Base-by-base conservation (phyloP, 2,113 vertebrate species). In the Eolophus roseicapilla region DNA sequence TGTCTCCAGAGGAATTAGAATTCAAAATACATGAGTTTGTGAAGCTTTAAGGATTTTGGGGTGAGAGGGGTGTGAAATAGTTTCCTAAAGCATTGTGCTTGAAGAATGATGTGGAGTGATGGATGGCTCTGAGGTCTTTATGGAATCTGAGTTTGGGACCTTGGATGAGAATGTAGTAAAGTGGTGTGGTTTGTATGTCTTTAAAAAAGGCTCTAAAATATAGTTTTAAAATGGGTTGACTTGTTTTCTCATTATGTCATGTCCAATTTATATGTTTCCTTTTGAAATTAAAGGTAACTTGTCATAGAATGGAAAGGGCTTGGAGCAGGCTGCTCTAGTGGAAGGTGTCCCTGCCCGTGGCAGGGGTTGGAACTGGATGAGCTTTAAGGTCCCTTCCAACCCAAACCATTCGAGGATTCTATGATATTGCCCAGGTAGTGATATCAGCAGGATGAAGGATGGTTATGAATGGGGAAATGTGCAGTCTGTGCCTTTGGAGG, bases 191-290 rank as follows among this genome's bases (percentile, higher is more conserved):
- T 76, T 55, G 16, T 73, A 2, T 21, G 4, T 4, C 17, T 77
- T 3, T 11, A 43, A 18, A 37, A 62, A 52, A n/a, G 4, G 3
- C 23, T 33, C 10, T 18, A 17, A 87, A 63, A 53, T 31, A 9
- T 0, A n/a, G 2, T 18, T 52, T 8, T 10, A 14, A 44, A 41
- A 44, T 2, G 17, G 2, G 3, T 59, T 76, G 7, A 3, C 35
- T 53, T 14, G 23, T 39, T 64, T 82, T 53, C 46, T 67, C 24
- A 8, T 35, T 17, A 6, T 7, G 50, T 62, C 3, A 0, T 21
- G 39, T 76, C 28, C 35, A 10, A 2, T 47, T 44, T 49, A 18
- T 17, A 5, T 3, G 3, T 35, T 67, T 55, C 17, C 10, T 39
- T 41, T 21, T 62, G 47, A 49, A 77, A 57, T 52, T 46, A 20